phyloP scores from a whole-genome alignment of 2,888 invertebrate species.

The Ganaspis brasiliensis region DNA sequence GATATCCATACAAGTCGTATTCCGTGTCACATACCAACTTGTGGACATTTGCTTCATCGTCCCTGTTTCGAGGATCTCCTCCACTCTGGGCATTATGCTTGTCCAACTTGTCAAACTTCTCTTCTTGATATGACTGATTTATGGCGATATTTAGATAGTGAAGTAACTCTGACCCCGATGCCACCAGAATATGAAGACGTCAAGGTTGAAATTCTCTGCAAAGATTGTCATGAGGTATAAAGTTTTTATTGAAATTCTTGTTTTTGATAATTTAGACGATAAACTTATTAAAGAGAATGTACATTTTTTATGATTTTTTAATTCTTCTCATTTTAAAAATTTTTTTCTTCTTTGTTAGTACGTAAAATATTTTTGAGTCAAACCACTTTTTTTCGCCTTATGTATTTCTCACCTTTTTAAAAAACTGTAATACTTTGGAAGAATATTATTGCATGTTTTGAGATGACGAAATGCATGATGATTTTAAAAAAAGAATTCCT shows the following conservation, averaged over 20 bases:
- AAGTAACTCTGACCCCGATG: conserved; percentile 91
- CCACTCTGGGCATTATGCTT: conserved; percentile 90
- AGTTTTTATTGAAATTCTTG: conserved; percentile 18
- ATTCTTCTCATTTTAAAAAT: too few relatives aligned
- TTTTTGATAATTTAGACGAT: background rate
- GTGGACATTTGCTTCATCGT: conserved; percentile 93
- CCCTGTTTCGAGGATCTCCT: conserved; percentile 91
- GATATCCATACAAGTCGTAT: conserved; percentile 95
- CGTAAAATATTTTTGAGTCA: too few relatives aligned
- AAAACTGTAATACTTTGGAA: too few relatives aligned
- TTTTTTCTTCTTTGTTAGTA: too few relatives aligned
- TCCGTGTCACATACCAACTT: conserved; percentile 94
- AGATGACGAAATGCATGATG: too few relatives aligned
- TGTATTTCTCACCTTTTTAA: too few relatives aligned
- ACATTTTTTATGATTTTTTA: too few relatives aligned
- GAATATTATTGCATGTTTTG: too few relatives aligned
- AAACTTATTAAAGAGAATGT: too few relatives aligned
- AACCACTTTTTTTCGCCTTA: too few relatives aligned
- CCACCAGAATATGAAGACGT: conserved; percentile 91
- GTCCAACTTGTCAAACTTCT: conserved; percentile 94
- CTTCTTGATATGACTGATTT: conserved; percentile 93
- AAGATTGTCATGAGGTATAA: conserved; percentile 93
- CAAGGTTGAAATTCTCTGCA: conserved; percentile 92
- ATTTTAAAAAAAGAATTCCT: too few relatives aligned
- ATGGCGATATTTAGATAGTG: conserved; percentile 91